phyloP scores from a whole-genome alignment of 2,797 vertebrate genomes.

The Cossypha caffra region DNA sequence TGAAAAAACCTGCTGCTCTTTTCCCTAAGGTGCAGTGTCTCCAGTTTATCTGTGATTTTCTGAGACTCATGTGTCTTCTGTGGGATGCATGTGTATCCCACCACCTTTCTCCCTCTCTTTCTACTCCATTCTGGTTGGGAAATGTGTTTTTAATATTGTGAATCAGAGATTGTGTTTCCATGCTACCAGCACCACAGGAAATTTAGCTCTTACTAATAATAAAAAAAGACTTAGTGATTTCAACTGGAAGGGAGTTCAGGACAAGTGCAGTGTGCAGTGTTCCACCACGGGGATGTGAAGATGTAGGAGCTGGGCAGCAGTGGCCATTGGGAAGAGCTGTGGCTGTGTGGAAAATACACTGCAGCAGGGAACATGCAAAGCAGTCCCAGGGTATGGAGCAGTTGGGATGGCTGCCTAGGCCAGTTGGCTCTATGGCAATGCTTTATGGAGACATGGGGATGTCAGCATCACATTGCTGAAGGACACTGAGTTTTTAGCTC shows the following conservation, averaged over 20 bases:
- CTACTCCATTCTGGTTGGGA: neutral
- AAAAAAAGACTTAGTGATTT: conserved; percentile 34
- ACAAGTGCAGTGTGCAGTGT: neutral
- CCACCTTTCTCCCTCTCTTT: neutral
- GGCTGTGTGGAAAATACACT: fast-evolving
- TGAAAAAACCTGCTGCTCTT: neutral
- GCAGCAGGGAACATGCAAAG: neutral
- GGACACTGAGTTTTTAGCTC: neutral
- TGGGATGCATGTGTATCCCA: neutral
- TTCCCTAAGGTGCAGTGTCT: neutral
- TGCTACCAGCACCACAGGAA: neutral
- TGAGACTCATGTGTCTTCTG: neutral
- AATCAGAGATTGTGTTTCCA: conserved; percentile 18
- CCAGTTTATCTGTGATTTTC: neutral
- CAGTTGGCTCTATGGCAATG: neutral
- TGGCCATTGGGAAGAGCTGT: neutral
- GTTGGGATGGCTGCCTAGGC: neutral
- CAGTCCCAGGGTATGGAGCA: neutral
- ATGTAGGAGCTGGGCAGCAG: neutral
- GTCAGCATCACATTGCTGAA: neutral
- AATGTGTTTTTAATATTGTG: conserved; percentile 62
- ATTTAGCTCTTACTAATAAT: conserved; percentile 30
- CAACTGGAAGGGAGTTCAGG: conserved; percentile 1
- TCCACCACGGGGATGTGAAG: neutral
- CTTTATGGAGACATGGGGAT: neutral